phyloP scores from a whole-genome alignment of 2,888 invertebrate species.

The Lasioglossum morio region DNA sequence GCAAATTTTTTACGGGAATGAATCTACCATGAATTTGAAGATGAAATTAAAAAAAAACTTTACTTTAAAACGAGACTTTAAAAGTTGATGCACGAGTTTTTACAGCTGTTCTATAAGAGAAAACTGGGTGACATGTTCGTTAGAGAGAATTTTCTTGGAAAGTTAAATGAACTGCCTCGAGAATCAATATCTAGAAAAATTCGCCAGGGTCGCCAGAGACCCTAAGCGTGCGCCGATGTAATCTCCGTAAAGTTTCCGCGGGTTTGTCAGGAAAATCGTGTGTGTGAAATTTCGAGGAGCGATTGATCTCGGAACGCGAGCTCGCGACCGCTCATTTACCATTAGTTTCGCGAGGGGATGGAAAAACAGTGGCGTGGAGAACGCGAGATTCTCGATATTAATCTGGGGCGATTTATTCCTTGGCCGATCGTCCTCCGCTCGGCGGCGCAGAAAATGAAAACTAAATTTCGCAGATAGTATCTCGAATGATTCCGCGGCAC shows the following conservation, averaged over 20 bases:
- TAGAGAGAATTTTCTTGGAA: background rate
- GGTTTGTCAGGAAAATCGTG: background rate
- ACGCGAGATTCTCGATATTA: conserved; percentile 30
- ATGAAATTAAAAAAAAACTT: no score
- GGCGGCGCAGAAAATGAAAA: conserved; percentile 29
- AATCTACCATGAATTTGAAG: background rate
- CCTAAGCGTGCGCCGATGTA: background rate
- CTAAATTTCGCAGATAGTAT: conserved; percentile 49
- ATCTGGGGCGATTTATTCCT: conserved; percentile 19
- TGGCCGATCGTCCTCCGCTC: background rate
- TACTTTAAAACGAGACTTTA: background rate
- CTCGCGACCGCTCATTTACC: conserved; percentile 1
- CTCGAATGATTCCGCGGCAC: conserved; percentile 49
- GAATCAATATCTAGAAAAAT: background rate
- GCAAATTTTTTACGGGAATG: background rate
- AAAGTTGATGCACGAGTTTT: background rate
- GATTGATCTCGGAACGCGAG: background rate
- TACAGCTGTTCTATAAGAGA: background rate
- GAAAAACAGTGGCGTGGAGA: conserved; percentile 6
- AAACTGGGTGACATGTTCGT: background rate
- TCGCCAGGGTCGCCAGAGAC: background rate
- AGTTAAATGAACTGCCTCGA: background rate
- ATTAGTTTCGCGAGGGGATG: background rate
- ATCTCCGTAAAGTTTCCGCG: background rate
- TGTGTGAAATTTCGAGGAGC: background rate